Percentiles rank a stretch among this genome's conserved stretches.
These are phyloP conservation scores for Agrotis clavis DNA, from an alignment of 2,888 invertebrate species.

Conservation along the genomic window DNA sequence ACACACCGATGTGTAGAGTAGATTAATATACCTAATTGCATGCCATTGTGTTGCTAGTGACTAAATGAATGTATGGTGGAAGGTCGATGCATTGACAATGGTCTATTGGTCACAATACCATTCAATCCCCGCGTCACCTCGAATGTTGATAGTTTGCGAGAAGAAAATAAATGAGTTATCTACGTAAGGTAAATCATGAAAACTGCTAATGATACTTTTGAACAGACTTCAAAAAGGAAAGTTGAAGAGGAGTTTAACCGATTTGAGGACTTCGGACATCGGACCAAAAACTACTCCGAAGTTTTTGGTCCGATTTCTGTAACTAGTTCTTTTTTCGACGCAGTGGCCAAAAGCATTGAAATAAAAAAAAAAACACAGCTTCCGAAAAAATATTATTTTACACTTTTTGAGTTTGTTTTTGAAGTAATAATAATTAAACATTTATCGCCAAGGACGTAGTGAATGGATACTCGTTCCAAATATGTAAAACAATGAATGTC, in stretches of 20 bases:
- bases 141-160: not conserved
- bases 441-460: not conserved
- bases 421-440: not conserved
- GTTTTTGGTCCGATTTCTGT: no score
- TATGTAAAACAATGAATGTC: slow-evolving; percentile 10
- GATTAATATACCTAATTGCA: not conserved
- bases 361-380: no score
- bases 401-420: no score
- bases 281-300: no score
- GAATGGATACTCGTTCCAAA: not conserved
- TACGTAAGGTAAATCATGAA: no score
- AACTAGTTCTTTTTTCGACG: no score
- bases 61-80: slow-evolving; percentile 14
- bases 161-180: not conserved
- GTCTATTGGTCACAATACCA: slow-evolving; percentile 17
- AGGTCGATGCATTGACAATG: slow-evolving; percentile 35
- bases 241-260: no score
- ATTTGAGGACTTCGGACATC: no score
- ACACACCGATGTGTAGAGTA: not conserved
- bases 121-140: not conserved
- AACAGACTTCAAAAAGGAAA: no score
- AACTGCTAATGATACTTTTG: no score
- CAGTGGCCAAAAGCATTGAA: no score
- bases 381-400: no score
- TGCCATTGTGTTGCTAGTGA: slow-evolving; percentile 33